These are phyloP conservation scores for Musca domestica DNA, from an alignment of 1,140 invertebrate species.

Conservation along the genomic window DNA sequence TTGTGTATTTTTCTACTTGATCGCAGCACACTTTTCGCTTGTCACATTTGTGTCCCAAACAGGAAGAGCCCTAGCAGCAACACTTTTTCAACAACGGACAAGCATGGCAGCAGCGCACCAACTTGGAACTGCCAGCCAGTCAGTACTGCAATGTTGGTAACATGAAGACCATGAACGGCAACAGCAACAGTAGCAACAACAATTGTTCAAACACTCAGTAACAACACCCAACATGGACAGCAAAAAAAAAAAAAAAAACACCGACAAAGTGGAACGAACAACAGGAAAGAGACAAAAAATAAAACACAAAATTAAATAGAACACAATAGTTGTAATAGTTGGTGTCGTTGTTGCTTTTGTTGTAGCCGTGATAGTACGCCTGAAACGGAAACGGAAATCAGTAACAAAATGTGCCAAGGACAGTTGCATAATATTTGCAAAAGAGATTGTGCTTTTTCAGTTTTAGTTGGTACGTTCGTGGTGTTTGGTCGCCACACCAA, in stretches of 20 bases:
- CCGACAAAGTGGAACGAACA: background rate
- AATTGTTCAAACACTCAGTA: background rate
- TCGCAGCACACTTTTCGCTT: conserved; percentile 47
- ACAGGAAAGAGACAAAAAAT: background rate
- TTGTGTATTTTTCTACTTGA: conserved; percentile 14
- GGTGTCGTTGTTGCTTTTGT: too few species aligned
- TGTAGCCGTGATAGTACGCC: background rate
- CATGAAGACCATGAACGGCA: background rate
- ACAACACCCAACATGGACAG: background rate
- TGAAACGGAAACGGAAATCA: conserved; percentile 52
- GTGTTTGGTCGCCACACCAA: background rate
- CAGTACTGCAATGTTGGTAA: too few species aligned
- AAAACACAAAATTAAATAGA: background rate
- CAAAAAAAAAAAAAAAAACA: conserved; percentile 4
- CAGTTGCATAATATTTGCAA: conserved; percentile 28
- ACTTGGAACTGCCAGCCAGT: too few species aligned
- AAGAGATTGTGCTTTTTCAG: background rate
- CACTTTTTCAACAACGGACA: conserved; percentile 10
- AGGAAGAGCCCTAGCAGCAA: conserved; percentile 32
- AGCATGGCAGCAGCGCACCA: conserved; percentile 20
- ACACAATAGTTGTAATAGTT: conserved; percentile 4
- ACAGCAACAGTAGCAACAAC: background rate
- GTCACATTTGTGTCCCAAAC: conserved; percentile 53
- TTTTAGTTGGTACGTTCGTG: background rate
- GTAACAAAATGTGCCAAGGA: conserved; percentile 52